Conservation (phyloP, 1,140 invertebrate genomes). For the Ruditapes philippinarum region DNA sequence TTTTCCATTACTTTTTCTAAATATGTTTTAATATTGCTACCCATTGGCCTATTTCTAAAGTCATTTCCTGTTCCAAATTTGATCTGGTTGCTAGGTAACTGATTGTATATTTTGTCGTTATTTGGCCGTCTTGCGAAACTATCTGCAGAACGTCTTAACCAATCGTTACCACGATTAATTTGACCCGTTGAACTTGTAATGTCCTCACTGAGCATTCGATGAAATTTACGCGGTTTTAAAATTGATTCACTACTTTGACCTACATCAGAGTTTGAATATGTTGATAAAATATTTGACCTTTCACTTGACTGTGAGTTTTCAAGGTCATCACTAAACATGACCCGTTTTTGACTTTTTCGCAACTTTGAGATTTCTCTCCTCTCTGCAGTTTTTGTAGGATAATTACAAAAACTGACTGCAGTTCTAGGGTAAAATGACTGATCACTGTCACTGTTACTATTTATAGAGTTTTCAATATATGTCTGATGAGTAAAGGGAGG, state of each 20-base stretch:
- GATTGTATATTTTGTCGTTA: slow-evolving; percentile 48
- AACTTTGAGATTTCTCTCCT: slow-evolving; percentile 57
- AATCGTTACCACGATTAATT: slow-evolving; percentile 11
- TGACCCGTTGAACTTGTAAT: background rate
- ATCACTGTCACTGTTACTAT: background rate
- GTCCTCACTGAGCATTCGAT: slow-evolving; percentile 36
- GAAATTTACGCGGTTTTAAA: background rate
- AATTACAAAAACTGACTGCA: background rate
- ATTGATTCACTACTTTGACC: background rate
- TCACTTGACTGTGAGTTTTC: slow-evolving; percentile 52
- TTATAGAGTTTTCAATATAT: background rate
- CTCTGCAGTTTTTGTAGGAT: slow-evolving; percentile 42
- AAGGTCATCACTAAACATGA: slow-evolving; percentile 69
- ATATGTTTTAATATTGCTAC: slow-evolving; percentile 30
- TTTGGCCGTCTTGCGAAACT: background rate
- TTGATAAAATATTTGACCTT: slow-evolving; percentile 44
- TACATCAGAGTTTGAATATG: slow-evolving; percentile 12
- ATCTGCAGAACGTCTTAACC: slow-evolving; percentile 31
- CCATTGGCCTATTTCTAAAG: slow-evolving; percentile 49
- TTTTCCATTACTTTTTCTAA: slow-evolving; percentile 23
- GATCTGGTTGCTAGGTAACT: slow-evolving; percentile 49
- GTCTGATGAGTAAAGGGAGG: background rate
- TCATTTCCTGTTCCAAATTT: slow-evolving; percentile 24
- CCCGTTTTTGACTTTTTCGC: slow-evolving; percentile 28
- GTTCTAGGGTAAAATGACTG: slow-evolving; percentile 7